Evolutionary conservation across 2,888 invertebrate genomes (phyloP).

Genomic region (Danaus chrysippus): DNA sequence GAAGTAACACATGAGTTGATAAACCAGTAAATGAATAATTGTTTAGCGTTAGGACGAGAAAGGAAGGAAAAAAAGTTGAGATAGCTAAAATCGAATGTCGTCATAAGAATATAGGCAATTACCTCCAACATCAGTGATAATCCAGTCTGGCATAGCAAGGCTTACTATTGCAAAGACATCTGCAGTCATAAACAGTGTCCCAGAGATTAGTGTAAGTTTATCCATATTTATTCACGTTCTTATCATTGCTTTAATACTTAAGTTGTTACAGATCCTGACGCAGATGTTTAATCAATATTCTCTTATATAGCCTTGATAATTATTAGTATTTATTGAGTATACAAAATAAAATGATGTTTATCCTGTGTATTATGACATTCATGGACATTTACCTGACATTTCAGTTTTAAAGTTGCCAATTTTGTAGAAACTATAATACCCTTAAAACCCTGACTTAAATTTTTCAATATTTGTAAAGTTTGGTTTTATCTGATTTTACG

Average conservation of each 20-base stretch:
- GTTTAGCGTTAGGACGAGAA: no score
- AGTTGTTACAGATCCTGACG: neutral
- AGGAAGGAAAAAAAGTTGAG: no score
- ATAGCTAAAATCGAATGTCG: neutral
- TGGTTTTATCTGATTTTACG: no score
- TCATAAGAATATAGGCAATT: slow-evolving; percentile 30
- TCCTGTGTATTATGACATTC: no score
- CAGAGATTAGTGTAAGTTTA: slow-evolving; percentile 94
- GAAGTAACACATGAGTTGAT: no score
- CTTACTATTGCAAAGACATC: slow-evolving; percentile 96
- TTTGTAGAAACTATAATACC: no score
- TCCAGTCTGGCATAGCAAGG: slow-evolving; percentile 97
- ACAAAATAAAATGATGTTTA: no score
- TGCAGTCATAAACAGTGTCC: slow-evolving; percentile 93
- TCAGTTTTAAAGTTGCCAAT: no score
- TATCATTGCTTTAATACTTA: neutral
- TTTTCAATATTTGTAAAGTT: no score
- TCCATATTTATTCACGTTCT: slow-evolving; percentile 82
- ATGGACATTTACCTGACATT: no score
- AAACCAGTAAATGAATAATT: no score
- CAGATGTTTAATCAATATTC: neutral
- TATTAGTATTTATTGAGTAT: neutral
- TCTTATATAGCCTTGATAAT: neutral
- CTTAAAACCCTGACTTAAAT: no score
- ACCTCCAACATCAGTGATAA: slow-evolving; percentile 97